Conservation (phyloP, 2,113 vertebrate species). For the Aspiorhynchus laticeps region DNA sequence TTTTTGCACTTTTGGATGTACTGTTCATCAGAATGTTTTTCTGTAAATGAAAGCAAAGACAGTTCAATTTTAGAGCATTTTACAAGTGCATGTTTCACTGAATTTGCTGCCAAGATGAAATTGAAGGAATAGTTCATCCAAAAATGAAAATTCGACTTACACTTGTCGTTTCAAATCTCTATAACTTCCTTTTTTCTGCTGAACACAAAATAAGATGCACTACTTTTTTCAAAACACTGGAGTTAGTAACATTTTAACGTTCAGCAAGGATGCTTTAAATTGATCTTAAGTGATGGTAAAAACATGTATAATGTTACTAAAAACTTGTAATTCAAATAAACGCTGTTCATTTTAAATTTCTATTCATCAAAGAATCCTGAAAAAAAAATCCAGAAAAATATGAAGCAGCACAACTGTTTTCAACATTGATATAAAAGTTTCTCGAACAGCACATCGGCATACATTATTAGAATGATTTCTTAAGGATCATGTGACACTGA, state of each 20-base stretch:
- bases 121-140: background rate
- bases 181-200: background rate
- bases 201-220: background rate
- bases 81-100: background rate
- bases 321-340: background rate
- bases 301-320: background rate
- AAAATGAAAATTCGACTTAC: background rate
- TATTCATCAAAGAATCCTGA: background rate
- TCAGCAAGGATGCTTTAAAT: background rate
- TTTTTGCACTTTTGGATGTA: background rate
- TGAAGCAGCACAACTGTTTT: background rate
- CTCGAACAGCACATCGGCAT: background rate
- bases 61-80: background rate
- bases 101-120: background rate
- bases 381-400: background rate
- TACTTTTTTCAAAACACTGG: background rate
- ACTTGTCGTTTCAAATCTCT: background rate
- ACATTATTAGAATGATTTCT: background rate
- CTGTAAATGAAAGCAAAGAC: background rate
- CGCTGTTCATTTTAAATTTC: background rate
- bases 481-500: background rate
- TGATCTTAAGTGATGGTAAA: background rate
- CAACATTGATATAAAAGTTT: background rate
- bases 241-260: background rate
- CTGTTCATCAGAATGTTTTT: background rate